phyloP scores from a whole-genome alignment of 2,888 invertebrate genomes.

The Macaria liturata region DNA sequence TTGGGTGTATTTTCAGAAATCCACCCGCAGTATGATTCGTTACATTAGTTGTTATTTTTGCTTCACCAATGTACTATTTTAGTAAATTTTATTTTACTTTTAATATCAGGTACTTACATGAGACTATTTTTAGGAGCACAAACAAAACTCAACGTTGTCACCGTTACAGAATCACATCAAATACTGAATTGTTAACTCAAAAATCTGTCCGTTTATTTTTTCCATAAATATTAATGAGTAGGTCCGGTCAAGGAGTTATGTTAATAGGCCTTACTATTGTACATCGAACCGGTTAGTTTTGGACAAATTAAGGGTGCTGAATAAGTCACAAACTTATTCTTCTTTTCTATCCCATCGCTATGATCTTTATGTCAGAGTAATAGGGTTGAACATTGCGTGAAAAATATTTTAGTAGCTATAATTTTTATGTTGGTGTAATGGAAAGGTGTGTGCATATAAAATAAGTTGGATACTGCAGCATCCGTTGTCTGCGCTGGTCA shows the following conservation, averaged over 20 bases:
- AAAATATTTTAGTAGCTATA: slow-evolving; percentile 18
- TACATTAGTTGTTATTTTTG: no score
- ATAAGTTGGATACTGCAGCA: slow-evolving; percentile 71
- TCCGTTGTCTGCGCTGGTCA: slow-evolving; percentile 52
- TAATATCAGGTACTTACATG: slow-evolving; percentile 6
- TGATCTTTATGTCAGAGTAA: slow-evolving; percentile 11
- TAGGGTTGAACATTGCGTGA: slow-evolving; percentile 43
- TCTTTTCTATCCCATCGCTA: neutral
- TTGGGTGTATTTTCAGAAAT: no score
- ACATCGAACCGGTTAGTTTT: slow-evolving; percentile 65
- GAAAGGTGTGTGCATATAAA: slow-evolving; percentile 80
- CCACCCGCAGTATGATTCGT: no score
- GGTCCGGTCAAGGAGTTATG: slow-evolving; percentile 81
- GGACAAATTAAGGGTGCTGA: slow-evolving; percentile 75
- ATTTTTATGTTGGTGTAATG: slow-evolving; percentile 30
- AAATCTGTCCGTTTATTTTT: slow-evolving; percentile 31
- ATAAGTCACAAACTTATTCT: slow-evolving; percentile 41
- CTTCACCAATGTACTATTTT: no score
- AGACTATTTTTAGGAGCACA: slow-evolving; percentile 8
- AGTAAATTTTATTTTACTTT: no score
- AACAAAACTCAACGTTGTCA: slow-evolving; percentile 21
- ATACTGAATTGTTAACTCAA: slow-evolving; percentile 32
- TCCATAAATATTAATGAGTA: slow-evolving; percentile 74
- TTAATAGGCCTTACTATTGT: slow-evolving; percentile 74
- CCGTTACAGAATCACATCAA: slow-evolving; percentile 30